phyloP scores from a whole-genome alignment of 1,140 invertebrate genomes.

The Copidosoma floridanum region DNA sequence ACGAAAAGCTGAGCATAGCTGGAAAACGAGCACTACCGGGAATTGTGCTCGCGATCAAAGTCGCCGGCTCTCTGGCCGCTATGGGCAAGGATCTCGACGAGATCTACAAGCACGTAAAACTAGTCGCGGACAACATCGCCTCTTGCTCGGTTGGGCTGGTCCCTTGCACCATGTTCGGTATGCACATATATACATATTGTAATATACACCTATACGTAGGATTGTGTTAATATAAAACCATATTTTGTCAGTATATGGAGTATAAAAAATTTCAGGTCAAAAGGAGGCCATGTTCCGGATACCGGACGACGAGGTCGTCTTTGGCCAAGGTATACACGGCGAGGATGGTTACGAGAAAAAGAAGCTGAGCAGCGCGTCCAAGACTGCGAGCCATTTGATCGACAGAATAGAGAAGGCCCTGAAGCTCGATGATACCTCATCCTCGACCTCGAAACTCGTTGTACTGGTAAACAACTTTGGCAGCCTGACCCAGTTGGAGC shows the following conservation, averaged over 20 bases:
- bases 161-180: constrained; percentile 73
- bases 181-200: constrained; percentile 5
- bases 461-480: constrained; percentile 82
- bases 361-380: constrained; percentile 59
- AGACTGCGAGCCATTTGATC: constrained; percentile 56
- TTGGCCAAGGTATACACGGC: constrained; percentile 83
- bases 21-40: constrained; percentile 78
- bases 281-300: constrained; percentile 67
- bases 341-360: constrained; percentile 77
- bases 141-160: constrained; percentile 73
- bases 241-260: background rate
- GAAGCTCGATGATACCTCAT: constrained; percentile 55
- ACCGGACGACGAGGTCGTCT: constrained; percentile 69
- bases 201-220: background rate
- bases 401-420: constrained; percentile 56
- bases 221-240: background rate
- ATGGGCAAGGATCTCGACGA: constrained; percentile 60
- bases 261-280: constrained; percentile 40
- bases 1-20: constrained; percentile 59
- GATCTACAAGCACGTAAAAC: constrained; percentile 52
- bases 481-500: constrained; percentile 72
- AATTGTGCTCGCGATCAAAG: constrained; percentile 71
- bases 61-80: constrained; percentile 72
- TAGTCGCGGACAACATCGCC: constrained; percentile 60
- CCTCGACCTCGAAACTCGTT: too few species aligned